Conservation (phyloP, 30 jellyfish, hydroid and myxozoan species). For the Aurelia sp. region DNA sequence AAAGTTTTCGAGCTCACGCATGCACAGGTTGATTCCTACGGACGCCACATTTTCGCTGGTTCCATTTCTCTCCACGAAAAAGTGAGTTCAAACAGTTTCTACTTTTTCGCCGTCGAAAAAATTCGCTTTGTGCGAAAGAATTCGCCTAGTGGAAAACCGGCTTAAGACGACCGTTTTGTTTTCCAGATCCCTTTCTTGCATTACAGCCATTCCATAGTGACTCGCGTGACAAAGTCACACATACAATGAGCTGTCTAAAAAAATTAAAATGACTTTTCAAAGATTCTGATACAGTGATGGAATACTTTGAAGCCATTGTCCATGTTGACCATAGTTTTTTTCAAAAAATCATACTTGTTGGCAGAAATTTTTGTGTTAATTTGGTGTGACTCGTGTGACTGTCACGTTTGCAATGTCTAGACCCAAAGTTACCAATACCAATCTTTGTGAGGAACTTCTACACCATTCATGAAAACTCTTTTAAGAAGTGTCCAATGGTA, state of each 20-base stretch:
- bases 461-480: not conserved
- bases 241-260: not conserved
- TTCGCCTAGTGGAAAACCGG: no score
- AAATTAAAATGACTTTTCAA: not conserved
- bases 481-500: conserved; percentile 1
- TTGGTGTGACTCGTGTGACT: conserved; percentile 2
- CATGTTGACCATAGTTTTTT: not conserved
- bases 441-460: not conserved
- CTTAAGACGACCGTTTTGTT: no score
- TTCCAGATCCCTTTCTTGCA: no score
- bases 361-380: not conserved
- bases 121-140: no score
- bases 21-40: no score
- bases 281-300: not conserved
- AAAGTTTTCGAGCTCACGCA: no score
- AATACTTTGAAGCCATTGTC: conserved; percentile 1
- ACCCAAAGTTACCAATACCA: conserved; percentile 9
- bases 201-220: conserved; percentile 43
- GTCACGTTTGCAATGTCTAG: not conserved
- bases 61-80: no score
- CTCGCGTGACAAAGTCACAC: conserved; percentile 40
- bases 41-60: no score
- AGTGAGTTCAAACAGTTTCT: no score
- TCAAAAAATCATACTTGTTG: not conserved
- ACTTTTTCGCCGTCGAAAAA: no score